Conservation (phyloP, 2,888 invertebrate genomes). For the Ophonus ardosiacus region DNA sequence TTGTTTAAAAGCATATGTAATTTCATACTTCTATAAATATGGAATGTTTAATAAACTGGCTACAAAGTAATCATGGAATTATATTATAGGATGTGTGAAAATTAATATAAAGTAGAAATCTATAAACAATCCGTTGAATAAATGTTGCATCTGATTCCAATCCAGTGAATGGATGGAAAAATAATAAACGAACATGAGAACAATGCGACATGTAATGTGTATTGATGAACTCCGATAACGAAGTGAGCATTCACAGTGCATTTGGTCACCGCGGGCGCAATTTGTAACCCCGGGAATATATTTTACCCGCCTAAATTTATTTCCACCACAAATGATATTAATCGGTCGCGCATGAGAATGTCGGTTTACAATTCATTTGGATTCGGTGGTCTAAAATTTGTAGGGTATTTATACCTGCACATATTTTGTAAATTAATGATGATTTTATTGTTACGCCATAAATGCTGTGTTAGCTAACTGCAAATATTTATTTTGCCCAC, state of each 20-base stretch:
- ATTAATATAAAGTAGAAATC: background rate
- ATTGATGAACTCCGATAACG: constrained; percentile 58
- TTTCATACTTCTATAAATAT: constrained; percentile 4
- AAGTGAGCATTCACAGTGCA: constrained; percentile 21
- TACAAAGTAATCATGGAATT: background rate
- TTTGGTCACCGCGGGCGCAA: constrained; percentile 13
- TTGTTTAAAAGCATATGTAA: background rate
- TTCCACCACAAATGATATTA: constrained; percentile 17
- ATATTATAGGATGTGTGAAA: too few relatives aligned
- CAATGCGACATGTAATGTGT: constrained; percentile 43
- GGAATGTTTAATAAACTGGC: background rate
- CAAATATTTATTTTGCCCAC: background rate
- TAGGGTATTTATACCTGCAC: background rate
- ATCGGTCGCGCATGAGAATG: constrained; percentile 14
- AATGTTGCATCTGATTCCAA: constrained; percentile 18
- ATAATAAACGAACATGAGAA: constrained; percentile 27
- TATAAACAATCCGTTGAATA: background rate
- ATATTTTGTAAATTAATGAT: background rate
- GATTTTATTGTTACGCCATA: background rate
- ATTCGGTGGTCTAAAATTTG: background rate
- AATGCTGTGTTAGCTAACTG: background rate
- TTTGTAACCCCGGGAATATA: constrained; percentile 1
- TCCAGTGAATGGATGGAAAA: constrained; percentile 5
- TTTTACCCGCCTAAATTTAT: constrained; percentile 26
- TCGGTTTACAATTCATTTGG: constrained; percentile 18